Evolutionary conservation across 2,113 vertebrate species (phyloP).

Genomic region (Athene cunicularia): DNA sequence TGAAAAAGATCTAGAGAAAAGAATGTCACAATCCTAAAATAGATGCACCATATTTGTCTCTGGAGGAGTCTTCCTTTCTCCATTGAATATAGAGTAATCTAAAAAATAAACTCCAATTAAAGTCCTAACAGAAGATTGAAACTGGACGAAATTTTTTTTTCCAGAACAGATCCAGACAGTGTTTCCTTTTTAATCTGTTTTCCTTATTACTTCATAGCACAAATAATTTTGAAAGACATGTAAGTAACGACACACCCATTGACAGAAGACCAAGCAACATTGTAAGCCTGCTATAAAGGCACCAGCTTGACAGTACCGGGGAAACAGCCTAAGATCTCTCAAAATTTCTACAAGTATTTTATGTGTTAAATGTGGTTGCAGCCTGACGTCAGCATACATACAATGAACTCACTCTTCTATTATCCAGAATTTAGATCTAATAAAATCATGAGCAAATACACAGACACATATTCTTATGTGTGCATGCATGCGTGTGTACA

Average conservation of each 20-base stretch:
- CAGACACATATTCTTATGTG: neutral
- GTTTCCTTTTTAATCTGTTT: neutral
- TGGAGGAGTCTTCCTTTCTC: neutral
- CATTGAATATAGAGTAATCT: neutral
- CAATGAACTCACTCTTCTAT: neutral
- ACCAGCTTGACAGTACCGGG: neutral
- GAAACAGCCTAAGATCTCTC: neutral
- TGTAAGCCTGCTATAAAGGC: neutral
- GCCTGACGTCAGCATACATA: neutral
- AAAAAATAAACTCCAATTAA: neutral
- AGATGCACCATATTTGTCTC: neutral
- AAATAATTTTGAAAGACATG: neutral
- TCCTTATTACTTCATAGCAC: neutral
- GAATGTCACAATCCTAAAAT: neutral
- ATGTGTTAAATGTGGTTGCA: neutral
- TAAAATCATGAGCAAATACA: neutral
- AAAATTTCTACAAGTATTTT: neutral
- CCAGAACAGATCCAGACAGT: neutral
- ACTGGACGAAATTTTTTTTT: neutral
- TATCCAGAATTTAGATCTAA: neutral
- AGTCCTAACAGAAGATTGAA: neutral
- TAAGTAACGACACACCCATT: neutral
- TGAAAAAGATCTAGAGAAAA: neutral
- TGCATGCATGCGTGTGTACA: neutral
- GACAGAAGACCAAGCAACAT: neutral